Percentiles rank a stretch among this genome's conserved stretches.
phyloP scores from a whole-genome alignment of 1,140 invertebrate genomes.

The Zophobas morio region DNA sequence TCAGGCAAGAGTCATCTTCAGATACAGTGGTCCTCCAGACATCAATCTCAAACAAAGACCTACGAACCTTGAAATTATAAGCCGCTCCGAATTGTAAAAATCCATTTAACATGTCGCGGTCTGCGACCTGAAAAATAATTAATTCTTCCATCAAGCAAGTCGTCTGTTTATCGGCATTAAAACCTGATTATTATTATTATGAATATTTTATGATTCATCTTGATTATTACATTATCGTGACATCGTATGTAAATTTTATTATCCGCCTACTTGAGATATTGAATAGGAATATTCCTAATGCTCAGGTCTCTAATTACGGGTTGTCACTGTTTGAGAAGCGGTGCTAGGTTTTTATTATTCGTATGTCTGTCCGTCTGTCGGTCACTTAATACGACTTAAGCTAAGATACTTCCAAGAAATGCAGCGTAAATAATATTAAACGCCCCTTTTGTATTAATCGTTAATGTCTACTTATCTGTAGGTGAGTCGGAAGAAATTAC shows the following conservation, averaged over 20 bases:
- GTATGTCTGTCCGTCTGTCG: conserved; percentile 56
- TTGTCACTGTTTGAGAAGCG: conserved; percentile 60
- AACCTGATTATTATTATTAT: conserved; percentile 37
- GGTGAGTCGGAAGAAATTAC: conserved; percentile 1
- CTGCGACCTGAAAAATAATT: conserved; percentile 19
- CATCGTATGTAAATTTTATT: conserved; percentile 43
- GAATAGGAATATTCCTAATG: conserved; percentile 56
- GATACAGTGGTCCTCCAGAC: too few species aligned
- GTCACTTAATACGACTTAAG: conserved; percentile 51
- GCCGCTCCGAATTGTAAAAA: conserved; percentile 16
- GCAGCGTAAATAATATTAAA: conserved; percentile 56
- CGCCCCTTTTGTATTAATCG: conserved; percentile 37
- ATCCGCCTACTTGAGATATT: conserved; percentile 50
- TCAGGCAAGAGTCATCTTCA: too few species aligned
- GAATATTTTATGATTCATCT: conserved; percentile 24
- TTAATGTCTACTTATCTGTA: conserved; percentile 4
- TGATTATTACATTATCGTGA: conserved; percentile 14
- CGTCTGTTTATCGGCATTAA: conserved; percentile 19
- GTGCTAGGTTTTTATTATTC: conserved; percentile 56
- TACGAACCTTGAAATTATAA: conserved; percentile 9
- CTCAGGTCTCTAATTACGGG: conserved; percentile 60
- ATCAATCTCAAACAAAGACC: background rate
- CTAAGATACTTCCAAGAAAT: conserved; percentile 50
- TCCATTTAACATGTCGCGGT: conserved; percentile 30
- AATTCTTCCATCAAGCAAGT: conserved; percentile 40